phyloP scores from a whole-genome alignment of 2,888 invertebrate species.

The Diabrotica balteata region DNA sequence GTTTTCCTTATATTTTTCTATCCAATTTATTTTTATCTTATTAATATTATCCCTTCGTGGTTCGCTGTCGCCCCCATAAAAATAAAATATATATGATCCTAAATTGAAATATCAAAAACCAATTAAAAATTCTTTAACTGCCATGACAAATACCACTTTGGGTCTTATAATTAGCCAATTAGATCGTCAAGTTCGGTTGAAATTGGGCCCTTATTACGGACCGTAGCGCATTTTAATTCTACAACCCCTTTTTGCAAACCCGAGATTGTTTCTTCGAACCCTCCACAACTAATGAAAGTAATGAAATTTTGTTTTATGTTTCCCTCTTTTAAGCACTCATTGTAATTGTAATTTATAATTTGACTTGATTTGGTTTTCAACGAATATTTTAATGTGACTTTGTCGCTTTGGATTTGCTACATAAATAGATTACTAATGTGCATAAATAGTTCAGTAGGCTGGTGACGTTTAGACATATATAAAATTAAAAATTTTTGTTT shows the following conservation, averaged over 20 bases:
- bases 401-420: not conserved
- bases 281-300: slow-evolving; percentile 1
- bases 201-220: slow-evolving; percentile 5
- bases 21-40: too few species aligned
- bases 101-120: slow-evolving; percentile 3
- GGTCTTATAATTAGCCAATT: not conserved
- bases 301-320: slow-evolving; percentile 12
- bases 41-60: too few species aligned
- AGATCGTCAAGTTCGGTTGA: slow-evolving; percentile 11
- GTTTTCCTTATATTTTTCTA: too few species aligned
- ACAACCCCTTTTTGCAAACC: slow-evolving; percentile 5
- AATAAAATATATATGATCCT: too few species aligned
- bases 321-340: slow-evolving; percentile 4
- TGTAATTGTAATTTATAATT: not conserved
- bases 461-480: too few species aligned
- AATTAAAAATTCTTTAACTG: slow-evolving; percentile 13
- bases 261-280: not conserved
- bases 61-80: too few species aligned
- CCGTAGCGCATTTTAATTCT: slow-evolving; percentile 8
- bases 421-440: not conserved
- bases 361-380: slow-evolving; percentile 2
- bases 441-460: too few species aligned
- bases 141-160: slow-evolving; percentile 6
- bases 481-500: too few species aligned
- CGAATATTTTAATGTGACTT: not conserved